Evolutionary conservation across 2,113 vertebrate species (phyloP), one percentile per base, ranked within the genome.

Genomic region (Mugil cephalus): DNA sequence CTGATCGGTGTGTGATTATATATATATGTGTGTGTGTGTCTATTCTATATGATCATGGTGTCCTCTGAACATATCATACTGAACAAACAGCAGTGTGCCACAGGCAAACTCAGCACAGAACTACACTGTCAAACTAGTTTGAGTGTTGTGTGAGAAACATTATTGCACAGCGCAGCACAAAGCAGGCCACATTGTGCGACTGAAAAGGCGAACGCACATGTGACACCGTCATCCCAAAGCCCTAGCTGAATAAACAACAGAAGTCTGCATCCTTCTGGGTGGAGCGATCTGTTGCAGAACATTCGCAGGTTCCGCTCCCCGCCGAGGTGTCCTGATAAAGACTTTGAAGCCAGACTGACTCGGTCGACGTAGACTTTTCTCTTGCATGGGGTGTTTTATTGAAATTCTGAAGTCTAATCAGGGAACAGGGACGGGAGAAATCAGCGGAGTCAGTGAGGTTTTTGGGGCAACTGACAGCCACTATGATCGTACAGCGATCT

Each of bases 291-390:
- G 47, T 42, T 15, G 62, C 51, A 39, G n/a, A 38, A 36, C 17
- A 40, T 42, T 59, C 39, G 2, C 61, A 46, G 42, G 59, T 77
- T 42, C 8, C n/a, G n/a, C n/a, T n/a, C n/a, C n/a, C n/a, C n/a
- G 24, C 58, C 63, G 73, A 71, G 69, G 51, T 30, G 55, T 64
- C 46, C 47, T 24, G 51, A 39, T 63, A 43, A 51, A 46, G 30
- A 69, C 59, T 39, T 50, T 19, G 38, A 54, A 56, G 35, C 63
- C 48, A 19, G 46, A 54, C 4, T 36, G 24, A 62, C 66, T 47
- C 11, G 11, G 19, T 59, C 46, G 35, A n/a, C 4, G 64, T 3
- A 43, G n/a, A 51, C 21, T 51, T 19, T 43, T 24, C 51, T 67
- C 24, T 0, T 0, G 45, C 21, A 21, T 55, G n/a, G n/a, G n/a